Conservation (phyloP, 2,113 vertebrate genomes). For the Camelus bactrianus region DNA sequence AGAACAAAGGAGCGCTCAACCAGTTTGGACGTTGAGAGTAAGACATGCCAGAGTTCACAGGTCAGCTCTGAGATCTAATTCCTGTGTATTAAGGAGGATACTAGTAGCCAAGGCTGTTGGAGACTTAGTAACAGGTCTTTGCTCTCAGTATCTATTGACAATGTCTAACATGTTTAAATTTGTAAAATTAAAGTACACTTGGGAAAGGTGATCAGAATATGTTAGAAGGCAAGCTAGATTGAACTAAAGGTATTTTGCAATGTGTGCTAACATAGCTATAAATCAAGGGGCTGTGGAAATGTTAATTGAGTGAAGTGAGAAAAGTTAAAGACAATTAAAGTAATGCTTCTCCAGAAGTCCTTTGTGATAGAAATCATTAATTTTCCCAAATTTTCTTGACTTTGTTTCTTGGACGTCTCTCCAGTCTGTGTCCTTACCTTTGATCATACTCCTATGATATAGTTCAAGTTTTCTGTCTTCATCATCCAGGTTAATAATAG, state of each 20-base stretch:
- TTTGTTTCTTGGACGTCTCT: constrained; percentile 16
- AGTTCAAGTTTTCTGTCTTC: not conserved
- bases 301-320: not conserved
- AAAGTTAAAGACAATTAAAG: not conserved
- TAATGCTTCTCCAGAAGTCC: not conserved
- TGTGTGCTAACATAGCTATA: not conserved
- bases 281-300: not conserved
- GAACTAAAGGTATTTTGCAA: not conserved
- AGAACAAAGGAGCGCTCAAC: not conserved
- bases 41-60: not conserved
- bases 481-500: not conserved
- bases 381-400: constrained; percentile 8
- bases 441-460: not conserved
- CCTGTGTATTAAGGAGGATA: not conserved
- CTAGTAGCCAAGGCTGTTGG: not conserved
- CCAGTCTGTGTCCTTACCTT: not conserved
- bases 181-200: constrained; percentile 5
- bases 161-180: not conserved
- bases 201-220: not conserved
- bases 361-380: not conserved
- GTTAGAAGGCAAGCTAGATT: not conserved
- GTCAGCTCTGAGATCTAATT: not conserved
- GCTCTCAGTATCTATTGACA: not conserved
- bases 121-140: not conserved
- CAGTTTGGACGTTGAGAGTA: not conserved